A percentile compares a stretch with the other conserved stretches of the same genome.
Conservation (phyloP, 2,888 invertebrate genomes). For the Lydus trimaculatus region DNA sequence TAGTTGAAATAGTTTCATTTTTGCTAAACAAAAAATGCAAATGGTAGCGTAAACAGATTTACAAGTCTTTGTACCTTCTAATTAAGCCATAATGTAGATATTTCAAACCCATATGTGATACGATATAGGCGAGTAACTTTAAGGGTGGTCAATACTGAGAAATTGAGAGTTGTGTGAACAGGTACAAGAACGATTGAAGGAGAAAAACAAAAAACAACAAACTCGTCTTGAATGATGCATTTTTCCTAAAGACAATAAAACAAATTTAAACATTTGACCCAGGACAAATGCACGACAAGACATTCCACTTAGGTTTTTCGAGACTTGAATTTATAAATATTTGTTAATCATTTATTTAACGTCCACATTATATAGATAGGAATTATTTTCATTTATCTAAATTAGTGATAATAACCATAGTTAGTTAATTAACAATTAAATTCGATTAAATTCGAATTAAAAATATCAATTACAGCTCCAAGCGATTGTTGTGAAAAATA, state of each 20-base stretch:
- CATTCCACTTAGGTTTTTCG: constrained; percentile 56
- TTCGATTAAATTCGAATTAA: neutral
- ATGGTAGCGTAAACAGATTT: neutral
- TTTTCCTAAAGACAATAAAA: constrained; percentile 52
- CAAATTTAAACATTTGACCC: constrained; percentile 54
- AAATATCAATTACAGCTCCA: neutral
- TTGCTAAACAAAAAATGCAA: neutral
- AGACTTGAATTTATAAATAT: constrained; percentile 56
- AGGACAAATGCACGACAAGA: constrained; percentile 58
- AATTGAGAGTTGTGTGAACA: neutral
- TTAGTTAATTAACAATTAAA: neutral
- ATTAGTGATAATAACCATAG: neutral
- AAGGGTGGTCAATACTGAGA: neutral
- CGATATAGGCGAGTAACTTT: too few species aligned
- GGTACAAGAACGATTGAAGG: too few species aligned
- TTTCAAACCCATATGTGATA: neutral
- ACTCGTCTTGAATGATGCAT: constrained; percentile 24
- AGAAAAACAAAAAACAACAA: too few species aligned
- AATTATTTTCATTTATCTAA: neutral
- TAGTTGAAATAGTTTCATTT: neutral
- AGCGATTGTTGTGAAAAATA: neutral
- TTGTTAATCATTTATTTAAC: constrained; percentile 52
- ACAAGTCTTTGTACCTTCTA: neutral
- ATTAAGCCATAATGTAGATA: too few species aligned
- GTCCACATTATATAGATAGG: neutral